A percentile compares a stretch with the other conserved stretches of the same genome.
These are phyloP conservation scores for Rafetus swinhoei DNA, from an alignment of 2,113 vertebrate genomes.

Conservation along the genomic window DNA sequence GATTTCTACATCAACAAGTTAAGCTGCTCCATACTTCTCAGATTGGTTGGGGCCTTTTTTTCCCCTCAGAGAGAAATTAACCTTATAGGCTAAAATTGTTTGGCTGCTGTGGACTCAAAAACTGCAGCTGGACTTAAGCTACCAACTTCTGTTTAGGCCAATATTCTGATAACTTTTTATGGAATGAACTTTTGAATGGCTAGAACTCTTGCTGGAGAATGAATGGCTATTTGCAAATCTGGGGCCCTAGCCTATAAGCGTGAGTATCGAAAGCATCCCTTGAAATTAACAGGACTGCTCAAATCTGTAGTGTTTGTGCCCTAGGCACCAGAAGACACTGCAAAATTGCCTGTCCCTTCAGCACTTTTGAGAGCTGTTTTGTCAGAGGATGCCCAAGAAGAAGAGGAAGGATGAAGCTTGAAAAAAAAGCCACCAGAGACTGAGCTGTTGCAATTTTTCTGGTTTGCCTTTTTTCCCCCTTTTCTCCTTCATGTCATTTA, in stretches of 20 bases:
- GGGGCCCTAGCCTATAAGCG: not conserved
- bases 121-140: not conserved
- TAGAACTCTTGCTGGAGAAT: not conserved
- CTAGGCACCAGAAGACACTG: not conserved
- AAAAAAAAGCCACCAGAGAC: not conserved
- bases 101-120: not conserved
- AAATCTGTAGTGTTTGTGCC: not conserved
- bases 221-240: not conserved
- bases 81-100: not conserved
- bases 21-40: not conserved
- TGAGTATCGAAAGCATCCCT: not conserved
- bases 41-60: not conserved
- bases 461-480: not conserved
- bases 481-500: not conserved
- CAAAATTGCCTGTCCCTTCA: not conserved
- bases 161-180: not conserved
- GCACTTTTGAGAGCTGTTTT: not conserved
- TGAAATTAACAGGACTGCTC: not conserved
- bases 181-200: not conserved
- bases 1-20: not conserved
- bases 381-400: not conserved
- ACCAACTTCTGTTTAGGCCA: not conserved
- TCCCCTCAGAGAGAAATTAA: not conserved
- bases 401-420: not conserved
- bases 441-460: not conserved